Evolutionary conservation across 1,140 invertebrate species (phyloP), one percentile per base, ranked within the genome.

Genomic region (Sarcophaga bullata): DNA sequence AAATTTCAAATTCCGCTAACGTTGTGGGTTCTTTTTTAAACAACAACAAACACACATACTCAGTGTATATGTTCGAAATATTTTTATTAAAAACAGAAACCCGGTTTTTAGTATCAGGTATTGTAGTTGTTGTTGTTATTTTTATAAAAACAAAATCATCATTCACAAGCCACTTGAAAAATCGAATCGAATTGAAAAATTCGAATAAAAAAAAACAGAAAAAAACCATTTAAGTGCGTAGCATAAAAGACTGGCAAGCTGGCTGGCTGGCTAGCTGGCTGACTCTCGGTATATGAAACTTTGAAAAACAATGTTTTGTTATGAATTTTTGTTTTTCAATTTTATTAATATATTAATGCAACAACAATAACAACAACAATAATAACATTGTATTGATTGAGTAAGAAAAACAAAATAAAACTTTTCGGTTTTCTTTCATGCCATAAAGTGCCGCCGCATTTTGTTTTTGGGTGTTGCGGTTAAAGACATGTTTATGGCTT

Each of bases 1-100:
- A 76, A 76, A 76, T 76, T 76, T 76, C 73, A 76, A 76, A 76
- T 76, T 76, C 73, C 73, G 13, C 13, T 47, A 76, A 49, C 73
- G 73, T 76, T 76, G 46, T 48, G 73, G 46, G 73, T 76, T 76
- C 73, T 76, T 76, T 76, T 49, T 6, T n/a, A 15, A 48, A 49
- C 47, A 49, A 76, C 73, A 37, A n/a, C 15, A 58, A 58, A 49
- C 46, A 76, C 9, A 48, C 46, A n/a, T 8, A 49, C 73, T 8
- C 8, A 75, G 15, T 58, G 11, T 58, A 15, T 58, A 13, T 58
- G n/a, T 15, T 15, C 13, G 13, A 58, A 58, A 58, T 58, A 58
- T 58, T 58, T 2, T 2, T 37, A 37, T 58, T 58, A 58, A 58
- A n/a, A 37, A 37, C 25, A 37, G 25, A 37, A 37, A 15, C 54